These are phyloP conservation scores for Petaurus breviceps DNA, from an alignment of 2,113 vertebrate species.

Conservation along the genomic window DNA sequence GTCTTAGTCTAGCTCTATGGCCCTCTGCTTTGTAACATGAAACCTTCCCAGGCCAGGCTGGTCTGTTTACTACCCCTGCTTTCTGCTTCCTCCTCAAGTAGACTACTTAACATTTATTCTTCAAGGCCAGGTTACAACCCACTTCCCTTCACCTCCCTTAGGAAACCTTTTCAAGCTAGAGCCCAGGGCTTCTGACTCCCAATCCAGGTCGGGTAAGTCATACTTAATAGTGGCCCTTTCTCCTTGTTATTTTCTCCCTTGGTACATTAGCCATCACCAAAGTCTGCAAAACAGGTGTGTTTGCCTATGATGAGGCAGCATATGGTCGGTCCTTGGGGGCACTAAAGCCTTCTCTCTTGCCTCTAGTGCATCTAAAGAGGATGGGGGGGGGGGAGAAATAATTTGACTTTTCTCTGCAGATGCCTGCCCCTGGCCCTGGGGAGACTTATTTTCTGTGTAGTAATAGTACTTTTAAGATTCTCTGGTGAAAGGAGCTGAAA, in stretches of 20 bases:
- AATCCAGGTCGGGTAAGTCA: not conserved
- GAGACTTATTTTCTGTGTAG: not conserved
- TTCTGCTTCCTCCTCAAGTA: not conserved
- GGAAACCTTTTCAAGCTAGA: not conserved
- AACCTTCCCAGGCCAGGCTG: not conserved
- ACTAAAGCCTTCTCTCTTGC: not conserved
- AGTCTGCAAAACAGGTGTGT: not conserved
- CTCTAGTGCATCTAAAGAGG: not conserved
- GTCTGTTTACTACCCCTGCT: not conserved
- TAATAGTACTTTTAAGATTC: not conserved
- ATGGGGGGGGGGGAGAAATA: not conserved
- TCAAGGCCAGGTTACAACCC: not conserved
- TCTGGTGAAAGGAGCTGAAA: not conserved
- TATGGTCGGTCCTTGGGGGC: not conserved
- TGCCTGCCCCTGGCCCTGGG: not conserved
- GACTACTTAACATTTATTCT: not conserved
- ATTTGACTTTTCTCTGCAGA: not conserved
- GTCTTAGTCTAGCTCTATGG: not conserved
- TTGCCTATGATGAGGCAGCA: not conserved
- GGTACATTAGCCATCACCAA: not conserved
- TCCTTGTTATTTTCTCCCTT: not conserved
- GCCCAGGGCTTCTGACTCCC: not conserved
- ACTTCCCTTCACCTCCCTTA: not conserved
- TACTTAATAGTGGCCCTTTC: not conserved
- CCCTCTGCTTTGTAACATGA: not conserved